phyloP scores from a whole-genome alignment of 2,113 vertebrate species.

The Lontra canadensis region DNA sequence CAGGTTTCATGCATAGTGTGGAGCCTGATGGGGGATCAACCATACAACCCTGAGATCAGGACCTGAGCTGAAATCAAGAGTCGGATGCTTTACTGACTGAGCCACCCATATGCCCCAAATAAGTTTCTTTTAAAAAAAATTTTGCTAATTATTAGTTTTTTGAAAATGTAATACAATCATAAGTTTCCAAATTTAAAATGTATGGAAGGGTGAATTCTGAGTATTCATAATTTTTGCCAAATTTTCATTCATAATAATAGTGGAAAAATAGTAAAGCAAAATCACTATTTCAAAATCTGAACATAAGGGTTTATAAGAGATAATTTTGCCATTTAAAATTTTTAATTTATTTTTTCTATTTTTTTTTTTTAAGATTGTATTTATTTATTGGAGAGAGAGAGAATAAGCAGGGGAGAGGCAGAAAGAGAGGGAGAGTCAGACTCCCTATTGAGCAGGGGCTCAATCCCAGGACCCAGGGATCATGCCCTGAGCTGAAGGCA shows the following conservation, averaged over 20 bases:
- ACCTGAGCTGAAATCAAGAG: neutral
- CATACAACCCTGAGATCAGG: neutral
- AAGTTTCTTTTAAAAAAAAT: neutral
- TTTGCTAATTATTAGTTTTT: constrained; percentile 9
- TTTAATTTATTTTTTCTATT: neutral
- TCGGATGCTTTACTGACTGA: neutral
- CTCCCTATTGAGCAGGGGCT: neutral
- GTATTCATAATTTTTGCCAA: constrained; percentile 14
- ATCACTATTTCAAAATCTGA: constrained; percentile 47
- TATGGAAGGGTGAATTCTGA: constrained; percentile 15
- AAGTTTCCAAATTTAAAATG: constrained; percentile 16
- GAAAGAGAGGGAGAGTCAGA: neutral
- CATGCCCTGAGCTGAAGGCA: neutral
- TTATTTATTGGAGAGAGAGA: neutral
- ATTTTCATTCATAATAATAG: constrained; percentile 23
- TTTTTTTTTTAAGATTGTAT: neutral
- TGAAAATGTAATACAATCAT: neutral
- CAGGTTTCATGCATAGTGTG: neutral
- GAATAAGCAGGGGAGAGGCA: neutral
- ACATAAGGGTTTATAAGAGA: neutral
- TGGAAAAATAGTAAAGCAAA: constrained; percentile 30
- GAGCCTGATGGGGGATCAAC: neutral
- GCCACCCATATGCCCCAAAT: neutral
- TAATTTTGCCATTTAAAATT: neutral
- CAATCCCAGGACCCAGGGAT: neutral